These are phyloP conservation scores for Phalacrocorax carbo DNA, from an alignment of 2,113 vertebrate genomes.

Conservation along the genomic window DNA sequence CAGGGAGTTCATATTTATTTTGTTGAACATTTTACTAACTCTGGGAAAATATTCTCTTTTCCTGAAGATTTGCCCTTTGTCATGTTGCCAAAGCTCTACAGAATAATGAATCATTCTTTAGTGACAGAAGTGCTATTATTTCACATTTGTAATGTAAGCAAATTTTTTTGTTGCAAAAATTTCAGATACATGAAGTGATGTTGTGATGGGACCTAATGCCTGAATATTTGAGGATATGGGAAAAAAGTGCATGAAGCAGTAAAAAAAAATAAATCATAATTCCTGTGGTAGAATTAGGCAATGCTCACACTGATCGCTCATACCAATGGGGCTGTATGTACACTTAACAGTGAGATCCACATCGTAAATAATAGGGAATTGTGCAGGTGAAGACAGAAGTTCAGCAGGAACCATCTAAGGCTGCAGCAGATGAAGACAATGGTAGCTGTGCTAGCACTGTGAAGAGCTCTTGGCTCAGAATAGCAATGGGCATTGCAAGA, in stretches of 20 bases:
- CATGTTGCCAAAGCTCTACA: not conserved
- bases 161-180: not conserved
- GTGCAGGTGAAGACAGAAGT: not conserved
- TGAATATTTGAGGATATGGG: not conserved
- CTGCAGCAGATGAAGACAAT: not conserved
- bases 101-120: constrained; percentile 23
- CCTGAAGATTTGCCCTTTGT: constrained; percentile 13
- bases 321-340: not conserved
- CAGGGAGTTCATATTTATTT: constrained; percentile 34
- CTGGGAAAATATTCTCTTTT: constrained; percentile 18
- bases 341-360: not conserved
- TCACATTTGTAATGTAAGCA: not conserved
- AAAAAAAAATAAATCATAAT: not conserved
- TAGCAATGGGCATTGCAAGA: not conserved
- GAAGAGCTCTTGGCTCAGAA: not conserved
- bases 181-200: not conserved
- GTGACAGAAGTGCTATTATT: not conserved
- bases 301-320: not conserved
- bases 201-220: not conserved
- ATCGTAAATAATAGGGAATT: not conserved
- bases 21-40: constrained; percentile 5
- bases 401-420: not conserved
- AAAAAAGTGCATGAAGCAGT: not conserved
- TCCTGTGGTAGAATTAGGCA: not conserved
- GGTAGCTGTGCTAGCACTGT: not conserved